Percentiles rank a stretch among this genome's conserved stretches.
Evolutionary conservation across 1,140 invertebrate species (phyloP).

Genomic region (Carcinoscorpius rotundicauda): DNA sequence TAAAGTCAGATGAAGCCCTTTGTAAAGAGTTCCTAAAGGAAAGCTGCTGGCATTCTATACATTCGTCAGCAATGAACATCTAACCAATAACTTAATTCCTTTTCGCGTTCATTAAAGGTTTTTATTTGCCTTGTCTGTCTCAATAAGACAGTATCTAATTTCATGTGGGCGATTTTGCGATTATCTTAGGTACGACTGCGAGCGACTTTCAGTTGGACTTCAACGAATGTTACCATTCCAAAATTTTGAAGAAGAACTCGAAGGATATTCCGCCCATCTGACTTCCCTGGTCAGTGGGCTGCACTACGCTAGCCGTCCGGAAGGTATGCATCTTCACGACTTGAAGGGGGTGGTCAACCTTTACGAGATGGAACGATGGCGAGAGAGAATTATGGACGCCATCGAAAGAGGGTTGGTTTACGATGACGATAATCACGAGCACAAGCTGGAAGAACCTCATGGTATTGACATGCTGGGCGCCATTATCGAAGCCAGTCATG

Average conservation of each 20-base stretch:
- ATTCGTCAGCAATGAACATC: too few relatives aligned
- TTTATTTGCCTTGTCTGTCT: too few relatives aligned
- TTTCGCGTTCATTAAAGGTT: too few relatives aligned
- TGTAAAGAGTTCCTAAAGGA: too few relatives aligned
- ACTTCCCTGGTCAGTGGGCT: conserved; percentile 48
- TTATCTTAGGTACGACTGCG: conserved; percentile 11
- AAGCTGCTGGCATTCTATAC: too few relatives aligned
- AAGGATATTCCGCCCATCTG: conserved; percentile 47
- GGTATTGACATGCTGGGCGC: conserved; percentile 41
- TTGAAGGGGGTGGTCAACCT: conserved; percentile 32
- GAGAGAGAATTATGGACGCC: conserved; percentile 18
- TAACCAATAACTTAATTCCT: too few relatives aligned
- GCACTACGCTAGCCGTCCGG: conserved; percentile 45
- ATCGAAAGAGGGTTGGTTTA: conserved; percentile 14
- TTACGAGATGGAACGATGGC: conserved; percentile 34
- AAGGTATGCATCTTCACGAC: conserved; percentile 36
- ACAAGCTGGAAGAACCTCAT: conserved; percentile 10
- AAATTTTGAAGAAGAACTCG: conserved; percentile 24
- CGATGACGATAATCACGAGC: conserved; percentile 6
- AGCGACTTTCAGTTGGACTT: conserved; percentile 14
- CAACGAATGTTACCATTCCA: conserved; percentile 18
- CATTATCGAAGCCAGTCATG: conserved; percentile 41
- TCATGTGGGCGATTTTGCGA: conserved; percentile 1
- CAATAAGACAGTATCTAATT: too few relatives aligned
- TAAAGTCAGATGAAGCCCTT: too few relatives aligned